Percentiles rank a stretch among this genome's conserved stretches.
These are phyloP conservation scores for Cataglyphis livida DNA, from an alignment of 2,888 invertebrate species.

Conservation along the genomic window DNA sequence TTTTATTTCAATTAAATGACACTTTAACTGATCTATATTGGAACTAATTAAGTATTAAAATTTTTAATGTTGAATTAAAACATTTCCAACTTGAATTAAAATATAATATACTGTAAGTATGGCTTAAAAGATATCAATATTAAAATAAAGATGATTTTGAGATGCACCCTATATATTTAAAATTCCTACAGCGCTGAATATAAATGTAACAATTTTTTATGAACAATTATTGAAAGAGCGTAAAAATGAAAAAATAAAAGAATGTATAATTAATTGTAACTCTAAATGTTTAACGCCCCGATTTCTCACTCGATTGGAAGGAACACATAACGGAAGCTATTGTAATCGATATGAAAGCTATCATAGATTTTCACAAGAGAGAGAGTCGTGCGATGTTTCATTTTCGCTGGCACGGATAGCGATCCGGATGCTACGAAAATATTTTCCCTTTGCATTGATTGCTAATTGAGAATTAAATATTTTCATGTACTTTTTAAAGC, in stretches of 20 bases:
- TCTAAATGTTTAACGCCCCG: slow-evolving; percentile 45
- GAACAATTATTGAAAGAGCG: neutral
- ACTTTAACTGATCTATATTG: slow-evolving; percentile 5
- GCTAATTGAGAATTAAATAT: slow-evolving; percentile 38
- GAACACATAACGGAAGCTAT: slow-evolving; percentile 68
- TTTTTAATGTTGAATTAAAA: neutral
- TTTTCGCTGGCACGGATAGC: slow-evolving; percentile 74
- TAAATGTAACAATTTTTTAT: neutral
- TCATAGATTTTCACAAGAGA: slow-evolving; percentile 74
- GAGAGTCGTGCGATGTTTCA: slow-evolving; percentile 73
- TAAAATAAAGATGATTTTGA: neutral
- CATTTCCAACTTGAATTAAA: neutral
- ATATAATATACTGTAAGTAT: neutral
- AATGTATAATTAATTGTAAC: slow-evolving; percentile 15
- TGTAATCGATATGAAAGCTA: slow-evolving; percentile 74
- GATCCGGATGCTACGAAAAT: slow-evolving; percentile 68
- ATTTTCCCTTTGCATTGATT: slow-evolving; percentile 40
- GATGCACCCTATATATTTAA: neutral
- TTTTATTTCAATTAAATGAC: neutral
- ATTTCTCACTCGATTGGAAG: slow-evolving; percentile 35
- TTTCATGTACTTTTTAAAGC: slow-evolving; percentile 50
- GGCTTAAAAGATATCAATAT: neutral
- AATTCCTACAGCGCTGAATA: neutral
- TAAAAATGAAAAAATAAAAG: neutral
- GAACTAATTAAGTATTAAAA: neutral